Evolutionary conservation across 2,888 invertebrate genomes (phyloP).

Genomic region (Lasiommata megera): DNA sequence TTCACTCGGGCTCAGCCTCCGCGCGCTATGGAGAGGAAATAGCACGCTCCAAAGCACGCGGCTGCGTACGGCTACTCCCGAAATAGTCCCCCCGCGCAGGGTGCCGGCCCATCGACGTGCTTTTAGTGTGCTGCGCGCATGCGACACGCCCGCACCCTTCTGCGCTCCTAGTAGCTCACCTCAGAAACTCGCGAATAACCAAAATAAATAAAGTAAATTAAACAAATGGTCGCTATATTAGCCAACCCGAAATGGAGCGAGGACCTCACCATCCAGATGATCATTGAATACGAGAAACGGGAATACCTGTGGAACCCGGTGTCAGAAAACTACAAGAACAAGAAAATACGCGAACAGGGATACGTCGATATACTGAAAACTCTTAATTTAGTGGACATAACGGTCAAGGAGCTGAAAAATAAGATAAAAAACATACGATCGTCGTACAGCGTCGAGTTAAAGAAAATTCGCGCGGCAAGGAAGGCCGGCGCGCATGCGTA

Average conservation of each 20-base stretch:
- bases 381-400: slow-evolving; percentile 70
- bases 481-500: slow-evolving; percentile 80
- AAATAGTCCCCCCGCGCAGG: slow-evolving; percentile 75
- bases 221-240: slow-evolving; percentile 70
- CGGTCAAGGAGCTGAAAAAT: slow-evolving; percentile 77
- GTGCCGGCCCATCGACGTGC: slow-evolving; percentile 77
- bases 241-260: slow-evolving; percentile 80
- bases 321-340: slow-evolving; percentile 76
- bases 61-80: slow-evolving; percentile 80
- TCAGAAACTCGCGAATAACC: slow-evolving; percentile 57
- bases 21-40: slow-evolving; percentile 73
- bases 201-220: slow-evolving; percentile 39
- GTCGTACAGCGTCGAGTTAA: slow-evolving; percentile 77
- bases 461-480: slow-evolving; percentile 79
- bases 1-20: slow-evolving; percentile 78
- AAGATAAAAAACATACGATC: slow-evolving; percentile 79
- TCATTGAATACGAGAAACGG: slow-evolving; percentile 76
- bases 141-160: slow-evolving; percentile 80
- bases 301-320: slow-evolving; percentile 78
- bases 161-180: slow-evolving; percentile 63
- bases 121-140: slow-evolving; percentile 82
- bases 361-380: slow-evolving; percentile 75
- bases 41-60: slow-evolving; percentile 80
- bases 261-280: slow-evolving; percentile 76
- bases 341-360: slow-evolving; percentile 75